phyloP scores from a whole-genome alignment of 1,140 invertebrate species.

The Meloidogyne floridensis region DNA sequence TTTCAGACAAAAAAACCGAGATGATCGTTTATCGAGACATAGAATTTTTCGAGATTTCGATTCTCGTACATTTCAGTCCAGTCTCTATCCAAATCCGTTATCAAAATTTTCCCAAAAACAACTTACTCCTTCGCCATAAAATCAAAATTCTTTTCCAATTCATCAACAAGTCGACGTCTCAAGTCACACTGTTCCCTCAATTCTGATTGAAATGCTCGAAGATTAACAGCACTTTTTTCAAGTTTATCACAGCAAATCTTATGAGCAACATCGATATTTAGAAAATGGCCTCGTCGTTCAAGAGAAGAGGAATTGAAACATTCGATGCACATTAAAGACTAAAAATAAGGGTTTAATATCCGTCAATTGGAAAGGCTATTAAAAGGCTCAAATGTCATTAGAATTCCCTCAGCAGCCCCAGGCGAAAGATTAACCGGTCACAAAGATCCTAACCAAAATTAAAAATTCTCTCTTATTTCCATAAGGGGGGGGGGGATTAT shows the following conservation, averaged over 20 bases:
- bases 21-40: no score
- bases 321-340: conserved; percentile 59
- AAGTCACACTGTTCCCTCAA: conserved; percentile 56
- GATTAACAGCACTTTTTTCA: conserved; percentile 53
- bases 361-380: no score
- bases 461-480: no score
- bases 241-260: conserved; percentile 60
- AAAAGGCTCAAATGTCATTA: no score
- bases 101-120: neutral
- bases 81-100: neutral
- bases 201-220: conserved; percentile 56
- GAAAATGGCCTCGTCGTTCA: conserved; percentile 45
- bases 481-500: no score
- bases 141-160: conserved; percentile 49
- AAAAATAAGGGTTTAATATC: neutral
- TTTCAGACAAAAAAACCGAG: no score
- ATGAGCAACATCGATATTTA: conserved; percentile 62
- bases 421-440: no score
- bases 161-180: conserved; percentile 47
- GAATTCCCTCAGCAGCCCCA: no score
- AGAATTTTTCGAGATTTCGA: no score
- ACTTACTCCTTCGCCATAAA: conserved; percentile 23
- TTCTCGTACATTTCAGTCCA: neutral
- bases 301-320: conserved; percentile 59
- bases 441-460: no score